phyloP scores from a whole-genome alignment of 2,113 vertebrate genomes.

The Lutjanus erythropterus region DNA sequence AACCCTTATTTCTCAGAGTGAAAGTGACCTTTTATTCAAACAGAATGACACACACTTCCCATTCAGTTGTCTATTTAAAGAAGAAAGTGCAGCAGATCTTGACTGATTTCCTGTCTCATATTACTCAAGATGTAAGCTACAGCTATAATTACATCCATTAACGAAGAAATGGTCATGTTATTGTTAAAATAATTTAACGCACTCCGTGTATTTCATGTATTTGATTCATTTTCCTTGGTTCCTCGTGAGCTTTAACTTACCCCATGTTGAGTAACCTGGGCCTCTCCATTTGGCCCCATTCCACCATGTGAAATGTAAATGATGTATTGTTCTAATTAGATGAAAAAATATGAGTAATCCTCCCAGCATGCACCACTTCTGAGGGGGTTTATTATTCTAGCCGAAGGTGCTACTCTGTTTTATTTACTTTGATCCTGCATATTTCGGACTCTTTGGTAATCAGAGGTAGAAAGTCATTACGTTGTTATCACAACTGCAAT shows the following conservation, averaged over 20 bases:
- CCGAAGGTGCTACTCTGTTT: conserved; percentile 83
- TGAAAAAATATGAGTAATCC: conserved; percentile 86
- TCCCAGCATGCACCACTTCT: conserved; percentile 83
- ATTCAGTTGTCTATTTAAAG: conserved; percentile 51
- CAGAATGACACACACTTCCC: conserved; percentile 31
- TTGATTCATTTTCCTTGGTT: conserved; percentile 63
- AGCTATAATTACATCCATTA: conserved; percentile 47
- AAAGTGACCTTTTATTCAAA: conserved; percentile 37
- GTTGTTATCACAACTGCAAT: conserved; percentile 84
- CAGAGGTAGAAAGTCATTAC: conserved; percentile 83
- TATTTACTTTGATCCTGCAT: conserved; percentile 84
- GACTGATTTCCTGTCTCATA: conserved; percentile 45
- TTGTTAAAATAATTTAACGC: conserved; percentile 57
- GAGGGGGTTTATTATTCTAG: conserved; percentile 86
- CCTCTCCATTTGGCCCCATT: conserved; percentile 62
- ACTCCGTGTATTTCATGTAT: conserved; percentile 53
- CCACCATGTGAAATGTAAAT: conserved; percentile 76
- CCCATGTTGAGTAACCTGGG: conserved; percentile 66
- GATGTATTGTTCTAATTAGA: conserved; percentile 89
- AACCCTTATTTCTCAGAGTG: too few relatives aligned
- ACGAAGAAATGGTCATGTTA: conserved; percentile 27
- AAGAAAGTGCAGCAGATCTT: conserved; percentile 37
- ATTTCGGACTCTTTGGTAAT: conserved; percentile 79
- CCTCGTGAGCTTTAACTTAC: conserved; percentile 42
- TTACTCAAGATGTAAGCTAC: conserved; percentile 42